These are phyloP conservation scores for Prionailurus viverrinus DNA, from an alignment of 2,113 vertebrate genomes.

Conservation along the genomic window DNA sequence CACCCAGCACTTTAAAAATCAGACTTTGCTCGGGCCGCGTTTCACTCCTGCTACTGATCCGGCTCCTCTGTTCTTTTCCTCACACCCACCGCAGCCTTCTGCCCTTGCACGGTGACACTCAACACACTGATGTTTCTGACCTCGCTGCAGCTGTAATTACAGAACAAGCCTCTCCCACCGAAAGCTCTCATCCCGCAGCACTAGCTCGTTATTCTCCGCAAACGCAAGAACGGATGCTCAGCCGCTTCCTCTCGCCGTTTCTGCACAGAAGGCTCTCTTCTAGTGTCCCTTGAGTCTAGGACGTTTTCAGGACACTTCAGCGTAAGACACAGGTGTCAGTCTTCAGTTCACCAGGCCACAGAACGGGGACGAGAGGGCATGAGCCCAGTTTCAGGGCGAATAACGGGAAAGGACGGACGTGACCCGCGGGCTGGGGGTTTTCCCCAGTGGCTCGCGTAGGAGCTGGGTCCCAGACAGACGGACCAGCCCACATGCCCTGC, in stretches of 20 bases:
- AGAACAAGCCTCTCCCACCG: constrained; percentile 31
- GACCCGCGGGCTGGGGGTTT: not conserved
- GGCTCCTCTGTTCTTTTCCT: constrained; percentile 76
- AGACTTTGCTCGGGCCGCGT: constrained; percentile 78
- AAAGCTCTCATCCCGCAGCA: not conserved
- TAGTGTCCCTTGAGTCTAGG: not conserved
- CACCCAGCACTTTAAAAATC: constrained; percentile 67
- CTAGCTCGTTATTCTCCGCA: not conserved
- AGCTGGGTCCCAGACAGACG: not conserved
- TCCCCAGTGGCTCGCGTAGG: not conserved
- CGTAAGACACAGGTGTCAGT: not conserved
- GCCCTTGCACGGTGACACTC: constrained; percentile 72
- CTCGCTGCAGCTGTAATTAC: constrained; percentile 71
- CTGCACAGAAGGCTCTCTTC: no score
- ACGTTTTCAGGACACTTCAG: not conserved
- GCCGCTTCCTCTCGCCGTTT: not conserved
- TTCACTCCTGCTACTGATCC: constrained; percentile 82
- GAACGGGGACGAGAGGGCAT: not conserved
- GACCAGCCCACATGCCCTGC: not conserved
- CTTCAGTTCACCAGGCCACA: not conserved
- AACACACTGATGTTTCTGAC: constrained; percentile 77
- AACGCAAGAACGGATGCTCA: not conserved
- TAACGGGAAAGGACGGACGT: not conserved
- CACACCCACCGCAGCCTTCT: constrained; percentile 59
- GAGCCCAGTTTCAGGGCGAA: not conserved